Evolutionary conservation across 2,113 vertebrate genomes (phyloP), one percentile per base, ranked within the genome.

Genomic region (Megaptera novaeangliae): DNA sequence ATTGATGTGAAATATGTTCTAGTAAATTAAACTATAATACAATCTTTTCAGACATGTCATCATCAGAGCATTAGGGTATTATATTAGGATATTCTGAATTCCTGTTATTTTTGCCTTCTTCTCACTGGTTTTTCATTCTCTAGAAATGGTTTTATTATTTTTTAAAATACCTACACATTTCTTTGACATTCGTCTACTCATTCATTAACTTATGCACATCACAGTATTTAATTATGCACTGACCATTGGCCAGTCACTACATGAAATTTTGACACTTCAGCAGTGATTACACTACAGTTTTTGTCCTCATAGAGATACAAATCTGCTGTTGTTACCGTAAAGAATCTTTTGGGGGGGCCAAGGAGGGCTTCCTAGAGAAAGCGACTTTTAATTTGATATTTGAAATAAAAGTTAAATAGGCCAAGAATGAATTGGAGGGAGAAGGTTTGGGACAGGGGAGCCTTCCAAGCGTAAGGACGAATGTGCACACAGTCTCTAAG

Each of bases 311-410:
- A 31, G 25, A 88, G 55, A 36, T 85, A 81, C 5, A 6, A 74
- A 64, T 74, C 6, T 85, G 31, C n/a, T 88, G 3, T 59, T 75
- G 39, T 86, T 72, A 86, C 41, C 31, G 14, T 82, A 77, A 57
- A 89, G 39, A 85, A 94, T 72, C 6, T 66, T 88, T 72, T 72
- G 15, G 4, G 39, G 39, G 18, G 21, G 5, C 10, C 11, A 57
- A 90, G 52, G 23, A 92, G 89, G 14, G 1, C 27, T 95, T 96
- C 34, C n/a, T 91, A 91, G 82, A 90, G 81, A 91, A 91, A 85
- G 6, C 75, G 10, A 52, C 82, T 92, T 94, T 95, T 95, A 93
- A 91, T 68, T 77, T 88, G 39, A 77, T 91, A 71, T 34, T 92
- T 95, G 27, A 95, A 63, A 66, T 77, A 71, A 74, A 21, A 72